These are phyloP conservation scores for Neria commutata DNA, from an alignment of 2,888 invertebrate genomes.

Conservation along the genomic window DNA sequence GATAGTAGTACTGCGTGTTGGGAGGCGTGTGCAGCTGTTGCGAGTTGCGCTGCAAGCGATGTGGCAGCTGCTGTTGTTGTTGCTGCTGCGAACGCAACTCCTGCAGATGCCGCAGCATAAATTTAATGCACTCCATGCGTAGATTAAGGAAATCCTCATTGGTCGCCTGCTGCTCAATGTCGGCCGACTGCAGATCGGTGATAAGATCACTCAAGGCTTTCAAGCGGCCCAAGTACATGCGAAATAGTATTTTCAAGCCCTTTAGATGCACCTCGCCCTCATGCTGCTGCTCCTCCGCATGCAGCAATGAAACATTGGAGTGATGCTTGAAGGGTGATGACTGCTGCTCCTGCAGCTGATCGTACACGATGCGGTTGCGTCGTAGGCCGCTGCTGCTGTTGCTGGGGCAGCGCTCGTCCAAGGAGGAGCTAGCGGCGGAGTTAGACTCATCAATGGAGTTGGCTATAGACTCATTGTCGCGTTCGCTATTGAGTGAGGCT, in stretches of 20 bases:
- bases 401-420: slow-evolving; percentile 43
- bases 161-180: slow-evolving; percentile 46
- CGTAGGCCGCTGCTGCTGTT: slow-evolving; percentile 37
- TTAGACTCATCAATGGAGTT: slow-evolving; percentile 42
- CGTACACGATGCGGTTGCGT: slow-evolving; percentile 48
- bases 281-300: not conserved
- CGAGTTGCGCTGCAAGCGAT: slow-evolving; percentile 17
- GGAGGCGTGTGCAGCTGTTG: slow-evolving; percentile 4
- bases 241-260: slow-evolving; percentile 68
- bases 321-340: slow-evolving; percentile 46
- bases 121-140: slow-evolving; percentile 56
- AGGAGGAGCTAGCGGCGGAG: slow-evolving; percentile 48
- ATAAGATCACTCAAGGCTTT: slow-evolving; percentile 55
- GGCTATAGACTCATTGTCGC: slow-evolving; percentile 49
- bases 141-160: slow-evolving; percentile 50
- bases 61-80: slow-evolving; percentile 17
- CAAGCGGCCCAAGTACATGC: slow-evolving; percentile 67
- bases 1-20: slow-evolving; percentile 42
- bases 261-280: slow-evolving; percentile 53
- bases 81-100: slow-evolving; percentile 34
- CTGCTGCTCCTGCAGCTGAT: slow-evolving; percentile 46
- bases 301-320: slow-evolving; percentile 42
- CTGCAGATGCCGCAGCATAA: slow-evolving; percentile 45
- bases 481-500: slow-evolving; percentile 48
- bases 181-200: slow-evolving; percentile 51